These are phyloP conservation scores for Girardia tigrina DNA, from an alignment of 2,888 invertebrate species.

Conservation along the genomic window DNA sequence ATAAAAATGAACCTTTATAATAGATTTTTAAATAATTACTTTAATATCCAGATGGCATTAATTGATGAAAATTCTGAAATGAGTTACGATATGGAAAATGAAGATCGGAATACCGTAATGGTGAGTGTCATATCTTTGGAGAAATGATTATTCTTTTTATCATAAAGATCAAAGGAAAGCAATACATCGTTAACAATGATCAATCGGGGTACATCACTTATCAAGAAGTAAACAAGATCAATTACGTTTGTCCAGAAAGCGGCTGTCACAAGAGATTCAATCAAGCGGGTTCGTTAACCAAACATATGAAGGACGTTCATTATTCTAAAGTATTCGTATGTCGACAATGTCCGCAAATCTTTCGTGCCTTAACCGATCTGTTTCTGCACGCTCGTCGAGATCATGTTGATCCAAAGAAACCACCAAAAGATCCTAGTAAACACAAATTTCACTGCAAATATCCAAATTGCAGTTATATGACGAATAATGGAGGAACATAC, in stretches of 20 bases:
- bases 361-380: background rate
- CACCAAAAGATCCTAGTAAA: constrained; percentile 11
- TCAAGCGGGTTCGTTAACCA: constrained; percentile 20
- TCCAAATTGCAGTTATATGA: constrained; percentile 27
- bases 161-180: no score
- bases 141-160: no score
- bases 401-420: constrained; percentile 26
- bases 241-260: background rate
- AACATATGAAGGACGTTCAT: constrained; percentile 1
- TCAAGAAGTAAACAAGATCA: no score
- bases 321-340: constrained; percentile 21
- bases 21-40: no score
- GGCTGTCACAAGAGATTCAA: background rate
- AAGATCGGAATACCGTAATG: no score
- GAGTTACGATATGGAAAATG: no score
- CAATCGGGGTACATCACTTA: no score
- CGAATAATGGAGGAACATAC: constrained; percentile 28
- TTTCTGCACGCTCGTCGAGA: constrained; percentile 26
- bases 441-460: background rate
- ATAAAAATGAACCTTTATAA: no score
- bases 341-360: constrained; percentile 10
- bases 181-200: no score
- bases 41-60: no score
- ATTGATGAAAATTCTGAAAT: no score
- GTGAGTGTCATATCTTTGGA: no score